Evolutionary conservation across 1,140 invertebrate species (phyloP), one percentile per base, ranked within the genome.

Genomic region (Mercenaria mercenaria): DNA sequence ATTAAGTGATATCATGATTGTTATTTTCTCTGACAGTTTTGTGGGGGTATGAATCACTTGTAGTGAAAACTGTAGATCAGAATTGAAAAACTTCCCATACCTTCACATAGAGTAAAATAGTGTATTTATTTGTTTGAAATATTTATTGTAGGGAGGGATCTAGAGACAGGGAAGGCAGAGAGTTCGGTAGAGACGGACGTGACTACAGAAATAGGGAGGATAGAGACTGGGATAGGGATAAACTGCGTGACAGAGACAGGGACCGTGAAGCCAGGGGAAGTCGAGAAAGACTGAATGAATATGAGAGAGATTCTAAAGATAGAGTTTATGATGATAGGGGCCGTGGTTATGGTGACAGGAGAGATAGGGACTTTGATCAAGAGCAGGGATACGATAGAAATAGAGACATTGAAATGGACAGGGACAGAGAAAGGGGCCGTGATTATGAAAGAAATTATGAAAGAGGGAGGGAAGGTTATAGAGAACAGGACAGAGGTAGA

Each of bases 341-440:
- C 3, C 82, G 82, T 0, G 64, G 82, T 32, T 84, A 67, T 52
- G 82, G 72, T 23, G 82, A 84, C 1, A 69, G 82, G 43, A 84
- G 81, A 86, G 91, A 88, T 67, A 72, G 92, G 41, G 88, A 91
- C 72, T 87, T 89, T 83, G 94, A 97, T 37, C 41, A 77, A 26
- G 84, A 84, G 13, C 50, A 67, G 32, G 59, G 39, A 26, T 56
- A 76, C 18, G 92, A 92, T 41, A 88, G 90, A 34, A 86, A 91
- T 32, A 50, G 61, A 26, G 92, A 91, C 41, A 43, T 88, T 18
- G 89, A 87, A n/a, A 83, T 67, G 43, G 91, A 90, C 41, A 95
- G 81, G 92, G 90, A 87, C 29, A 61, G 89, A 74, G 93, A 96
- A 3, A 96, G 96, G 59, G 95, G 96, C 67, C 84, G 88, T 34